phyloP scores from a whole-genome alignment of 2,797 vertebrate genomes.

The Psittacula echo region DNA sequence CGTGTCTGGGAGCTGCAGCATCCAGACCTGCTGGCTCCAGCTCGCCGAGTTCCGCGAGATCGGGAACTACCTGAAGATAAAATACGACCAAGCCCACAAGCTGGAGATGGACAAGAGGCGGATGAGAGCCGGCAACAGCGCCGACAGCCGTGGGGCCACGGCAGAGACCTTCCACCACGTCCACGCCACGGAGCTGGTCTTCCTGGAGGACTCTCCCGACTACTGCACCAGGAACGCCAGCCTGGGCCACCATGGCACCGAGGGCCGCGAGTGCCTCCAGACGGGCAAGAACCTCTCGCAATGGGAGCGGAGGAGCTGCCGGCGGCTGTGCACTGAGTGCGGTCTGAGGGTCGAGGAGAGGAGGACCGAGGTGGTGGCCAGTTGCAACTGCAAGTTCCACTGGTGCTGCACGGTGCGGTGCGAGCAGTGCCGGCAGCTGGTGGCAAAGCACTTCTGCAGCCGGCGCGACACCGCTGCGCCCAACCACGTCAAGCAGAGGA shows the following conservation, averaged over 20 bases:
- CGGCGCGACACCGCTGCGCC: slow-evolving; percentile 63
- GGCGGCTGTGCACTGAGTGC: slow-evolving; percentile 89
- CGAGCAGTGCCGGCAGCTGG: slow-evolving; percentile 87
- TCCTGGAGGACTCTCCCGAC: slow-evolving; percentile 93
- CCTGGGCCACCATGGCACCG: slow-evolving; percentile 88
- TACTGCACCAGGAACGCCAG: slow-evolving; percentile 91
- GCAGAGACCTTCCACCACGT: slow-evolving; percentile 82
- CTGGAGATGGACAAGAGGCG: slow-evolving; percentile 92
- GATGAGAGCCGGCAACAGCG: slow-evolving; percentile 89
- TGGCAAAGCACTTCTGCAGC: slow-evolving; percentile 89
- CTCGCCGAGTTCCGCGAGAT: slow-evolving; percentile 91
- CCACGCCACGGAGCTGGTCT: slow-evolving; percentile 85
- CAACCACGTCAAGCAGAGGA: slow-evolving; percentile 74
- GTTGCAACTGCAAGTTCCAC: slow-evolving; percentile 96
- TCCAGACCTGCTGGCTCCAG: slow-evolving; percentile 98
- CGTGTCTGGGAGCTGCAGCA: slow-evolving; percentile 95
- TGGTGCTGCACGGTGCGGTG: slow-evolving; percentile 98
- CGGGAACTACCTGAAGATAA: slow-evolving; percentile 91
- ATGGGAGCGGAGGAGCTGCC: slow-evolving; percentile 89
- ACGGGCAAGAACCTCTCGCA: slow-evolving; percentile 79
- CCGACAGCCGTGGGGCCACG: slow-evolving; percentile 85
- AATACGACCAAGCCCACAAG: slow-evolving; percentile 89
- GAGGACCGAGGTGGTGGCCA: slow-evolving; percentile 83
- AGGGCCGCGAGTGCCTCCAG: slow-evolving; percentile 93
- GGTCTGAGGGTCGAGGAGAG: slow-evolving; percentile 89